Evolutionary conservation across 2,113 vertebrate species (phyloP).

Genomic region (Daboia siamensis): DNA sequence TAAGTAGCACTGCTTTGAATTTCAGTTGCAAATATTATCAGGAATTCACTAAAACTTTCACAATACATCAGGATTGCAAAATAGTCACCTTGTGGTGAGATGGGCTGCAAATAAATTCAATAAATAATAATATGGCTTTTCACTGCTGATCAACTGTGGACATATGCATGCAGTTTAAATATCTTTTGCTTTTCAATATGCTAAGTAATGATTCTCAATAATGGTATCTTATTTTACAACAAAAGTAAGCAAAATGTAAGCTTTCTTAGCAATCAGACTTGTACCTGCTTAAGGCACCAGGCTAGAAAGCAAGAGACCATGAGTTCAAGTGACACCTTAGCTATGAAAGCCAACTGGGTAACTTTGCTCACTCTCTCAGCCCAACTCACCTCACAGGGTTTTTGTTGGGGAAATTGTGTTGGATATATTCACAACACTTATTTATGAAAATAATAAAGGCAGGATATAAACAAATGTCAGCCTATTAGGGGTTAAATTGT

Average conservation of each 20-base stretch:
- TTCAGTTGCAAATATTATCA: background rate
- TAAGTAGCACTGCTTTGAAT: background rate
- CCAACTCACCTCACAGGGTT: background rate
- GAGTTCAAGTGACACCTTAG: background rate
- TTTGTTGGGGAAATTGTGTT: background rate
- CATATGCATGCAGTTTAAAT: background rate
- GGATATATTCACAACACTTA: background rate
- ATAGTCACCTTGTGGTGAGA: background rate
- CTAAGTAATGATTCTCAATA: background rate
- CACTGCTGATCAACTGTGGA: background rate
- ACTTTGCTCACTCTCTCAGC: background rate
- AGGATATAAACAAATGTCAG: background rate
- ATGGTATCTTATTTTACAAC: background rate
- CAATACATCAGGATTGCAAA: background rate
- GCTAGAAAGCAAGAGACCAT: background rate
- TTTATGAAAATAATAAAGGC: background rate
- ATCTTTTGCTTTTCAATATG: background rate
- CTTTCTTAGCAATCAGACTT: background rate
- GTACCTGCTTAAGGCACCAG: background rate
- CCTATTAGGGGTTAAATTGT: background rate
- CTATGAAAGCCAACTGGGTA: background rate
- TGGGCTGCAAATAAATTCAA: background rate
- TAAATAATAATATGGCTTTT: background rate
- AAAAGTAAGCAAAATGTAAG: background rate
- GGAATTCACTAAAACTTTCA: background rate